These are phyloP conservation scores for Shargacucullia verbasci DNA, from an alignment of 2,888 invertebrate species.

Conservation along the genomic window DNA sequence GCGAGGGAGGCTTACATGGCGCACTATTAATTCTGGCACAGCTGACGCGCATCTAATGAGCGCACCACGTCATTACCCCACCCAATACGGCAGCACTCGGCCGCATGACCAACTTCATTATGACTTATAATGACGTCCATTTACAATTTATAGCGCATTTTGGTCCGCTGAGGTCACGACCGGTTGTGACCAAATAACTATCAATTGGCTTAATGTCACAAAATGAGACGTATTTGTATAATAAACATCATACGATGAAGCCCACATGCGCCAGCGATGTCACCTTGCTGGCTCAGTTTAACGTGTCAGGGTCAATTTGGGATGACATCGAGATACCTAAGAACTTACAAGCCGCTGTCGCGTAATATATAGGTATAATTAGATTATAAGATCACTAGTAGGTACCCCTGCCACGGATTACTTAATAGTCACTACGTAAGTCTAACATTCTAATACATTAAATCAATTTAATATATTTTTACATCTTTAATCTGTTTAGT, in stretches of 20 bases:
- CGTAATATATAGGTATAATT: too few relatives aligned
- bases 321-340: constrained; percentile 5
- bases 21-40: constrained; percentile 14
- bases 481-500: too few relatives aligned
- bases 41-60: constrained; percentile 21
- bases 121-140: constrained; percentile 32
- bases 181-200: neutral
- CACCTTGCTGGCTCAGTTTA: neutral
- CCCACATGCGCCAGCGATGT: neutral
- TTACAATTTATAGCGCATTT: constrained; percentile 24
- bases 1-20: constrained; percentile 14
- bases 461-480: too few relatives aligned
- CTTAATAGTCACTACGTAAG: too few relatives aligned
- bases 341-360: neutral
- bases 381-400: too few relatives aligned
- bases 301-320: constrained; percentile 4
- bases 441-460: too few relatives aligned
- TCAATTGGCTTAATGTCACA: constrained; percentile 1
- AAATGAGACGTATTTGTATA: constrained; percentile 3
- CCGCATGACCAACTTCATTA: constrained; percentile 12
- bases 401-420: too few relatives aligned
- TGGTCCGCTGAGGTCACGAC: constrained; percentile 3
- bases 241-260: neutral
- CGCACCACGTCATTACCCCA: constrained; percentile 3
- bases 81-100: constrained; percentile 12